Base-by-base conservation (phyloP, 2,888 invertebrate genomes). In the Cyrtodaria siliqua region DNA sequence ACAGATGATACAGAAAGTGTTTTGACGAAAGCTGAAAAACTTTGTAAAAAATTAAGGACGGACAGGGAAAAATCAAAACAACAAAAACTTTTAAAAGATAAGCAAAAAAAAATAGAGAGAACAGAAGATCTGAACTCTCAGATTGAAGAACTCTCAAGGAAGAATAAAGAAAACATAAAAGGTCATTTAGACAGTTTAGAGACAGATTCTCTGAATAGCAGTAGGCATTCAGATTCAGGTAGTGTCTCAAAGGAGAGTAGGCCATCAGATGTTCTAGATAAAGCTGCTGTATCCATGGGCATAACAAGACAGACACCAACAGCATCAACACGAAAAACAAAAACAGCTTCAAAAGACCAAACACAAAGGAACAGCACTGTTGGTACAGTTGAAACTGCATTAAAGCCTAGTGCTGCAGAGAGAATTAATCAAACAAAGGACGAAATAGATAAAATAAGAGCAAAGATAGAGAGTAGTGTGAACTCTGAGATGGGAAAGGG, bases 41-140 rank as follows among this genome's bases (percentile, higher is more conserved):
- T 89, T 29, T 89, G 88, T 73, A 86, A 80, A 60, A 86, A 86
- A 60, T 71, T 89, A 8, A 33, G 87, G 67, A 86, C 86, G 63
- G 86, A 86, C 60, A 61, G 87, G 52, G 77, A 83, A 50, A 75
- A 77, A 23, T 78, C 76, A n/a, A 82, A 85, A 47, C 73, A 70
- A 16, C 82, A 84, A 26, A 81, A 79, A 62, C 61, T 80, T 29
- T 67, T 53, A 29, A 67, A 71, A 20, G 77, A 83, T 52, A 85
- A 84, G 44, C 53, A 69, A 42, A 82, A 86, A 68, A 85, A 85
- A 62, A 47, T 77, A 23, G 83, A 85, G 61, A 83, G 80, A 63
- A 70, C 82, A 44, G 67, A 78, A 59, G 82, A 81, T 60, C 50
- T 86, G 47, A 86, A 86, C 64, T 52, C 67, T 26, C 81, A 85